Conservation (phyloP, 2,888 invertebrate genomes). For the Tachystola acroxantha region DNA sequence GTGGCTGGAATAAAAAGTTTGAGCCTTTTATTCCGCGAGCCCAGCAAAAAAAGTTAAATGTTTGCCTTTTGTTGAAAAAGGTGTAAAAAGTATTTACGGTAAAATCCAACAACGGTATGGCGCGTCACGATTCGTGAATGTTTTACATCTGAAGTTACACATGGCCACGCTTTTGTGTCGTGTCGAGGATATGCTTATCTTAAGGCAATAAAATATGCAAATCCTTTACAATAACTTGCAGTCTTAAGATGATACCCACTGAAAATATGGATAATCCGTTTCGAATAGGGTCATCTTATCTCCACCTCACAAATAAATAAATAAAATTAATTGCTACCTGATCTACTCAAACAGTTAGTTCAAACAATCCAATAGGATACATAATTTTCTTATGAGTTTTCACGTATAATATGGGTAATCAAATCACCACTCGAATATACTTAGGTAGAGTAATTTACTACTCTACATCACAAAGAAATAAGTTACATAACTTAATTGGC, state of each 20-base stretch:
- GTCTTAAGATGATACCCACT: background rate
- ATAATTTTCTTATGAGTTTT: too few species aligned
- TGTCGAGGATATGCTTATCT: slow-evolving; percentile 11
- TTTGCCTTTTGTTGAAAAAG: background rate
- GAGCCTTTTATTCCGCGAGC: background rate
- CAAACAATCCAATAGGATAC: too few species aligned
- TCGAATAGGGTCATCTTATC: too few species aligned
- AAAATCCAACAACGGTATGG: background rate
- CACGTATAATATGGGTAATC: too few species aligned
- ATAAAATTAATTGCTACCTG: too few species aligned
- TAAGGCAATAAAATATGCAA: slow-evolving; percentile 31
- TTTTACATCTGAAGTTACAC: slow-evolving; percentile 3
- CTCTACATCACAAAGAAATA: too few species aligned
- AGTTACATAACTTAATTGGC: too few species aligned
- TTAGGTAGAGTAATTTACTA: too few species aligned
- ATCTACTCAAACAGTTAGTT: too few species aligned
- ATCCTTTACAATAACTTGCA: slow-evolving; percentile 17
- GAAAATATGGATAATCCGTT: too few species aligned
- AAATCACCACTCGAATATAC: too few species aligned
- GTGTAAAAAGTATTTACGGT: background rate
- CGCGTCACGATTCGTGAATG: slow-evolving; percentile 3
- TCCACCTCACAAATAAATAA: too few species aligned
- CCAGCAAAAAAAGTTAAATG: background rate
- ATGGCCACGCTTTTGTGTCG: background rate
- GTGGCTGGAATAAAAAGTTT: background rate